phyloP scores from a whole-genome alignment of 1,140 invertebrate species.

The Conus ventricosus region DNA sequence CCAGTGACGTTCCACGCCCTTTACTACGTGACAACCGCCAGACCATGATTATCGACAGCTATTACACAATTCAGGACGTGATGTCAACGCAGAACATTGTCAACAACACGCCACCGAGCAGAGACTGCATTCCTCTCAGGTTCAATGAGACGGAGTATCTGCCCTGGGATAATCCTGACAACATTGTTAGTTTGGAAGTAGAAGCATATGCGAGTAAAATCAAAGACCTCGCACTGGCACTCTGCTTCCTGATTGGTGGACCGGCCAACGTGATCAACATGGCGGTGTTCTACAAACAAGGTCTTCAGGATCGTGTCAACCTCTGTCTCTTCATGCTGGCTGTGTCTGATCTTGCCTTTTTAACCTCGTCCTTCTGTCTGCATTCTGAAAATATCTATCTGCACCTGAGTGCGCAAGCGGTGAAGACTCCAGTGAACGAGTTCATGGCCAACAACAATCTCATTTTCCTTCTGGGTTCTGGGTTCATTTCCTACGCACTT shows the following conservation, averaged over 20 bases:
- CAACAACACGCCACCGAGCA: no score
- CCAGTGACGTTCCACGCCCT: no score
- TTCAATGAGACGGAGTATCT: neutral
- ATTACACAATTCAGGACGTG: no score
- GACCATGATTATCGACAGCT: no score
- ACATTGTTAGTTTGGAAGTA: neutral
- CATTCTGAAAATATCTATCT: neutral
- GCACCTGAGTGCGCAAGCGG: neutral
- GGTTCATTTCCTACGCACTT: neutral
- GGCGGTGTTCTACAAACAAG: conserved; percentile 24
- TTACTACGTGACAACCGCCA: no score
- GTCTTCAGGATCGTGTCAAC: conserved; percentile 15
- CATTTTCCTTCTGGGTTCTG: neutral
- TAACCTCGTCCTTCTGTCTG: neutral
- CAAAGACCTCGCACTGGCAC: neutral
- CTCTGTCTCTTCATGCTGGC: conserved; percentile 11
- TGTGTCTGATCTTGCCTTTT: neutral
- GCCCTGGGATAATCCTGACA: neutral
- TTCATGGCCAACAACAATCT: conserved; percentile 8
- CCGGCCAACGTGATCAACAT: conserved; percentile 22
- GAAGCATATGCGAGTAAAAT: neutral
- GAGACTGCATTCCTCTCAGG: neutral
- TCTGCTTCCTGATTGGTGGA: neutral
- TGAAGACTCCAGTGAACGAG: neutral
- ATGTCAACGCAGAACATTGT: no score